Percentiles rank a stretch among this genome's conserved stretches.
Conservation (phyloP, 1,140 invertebrate species). For the Epicauta chinensis region DNA sequence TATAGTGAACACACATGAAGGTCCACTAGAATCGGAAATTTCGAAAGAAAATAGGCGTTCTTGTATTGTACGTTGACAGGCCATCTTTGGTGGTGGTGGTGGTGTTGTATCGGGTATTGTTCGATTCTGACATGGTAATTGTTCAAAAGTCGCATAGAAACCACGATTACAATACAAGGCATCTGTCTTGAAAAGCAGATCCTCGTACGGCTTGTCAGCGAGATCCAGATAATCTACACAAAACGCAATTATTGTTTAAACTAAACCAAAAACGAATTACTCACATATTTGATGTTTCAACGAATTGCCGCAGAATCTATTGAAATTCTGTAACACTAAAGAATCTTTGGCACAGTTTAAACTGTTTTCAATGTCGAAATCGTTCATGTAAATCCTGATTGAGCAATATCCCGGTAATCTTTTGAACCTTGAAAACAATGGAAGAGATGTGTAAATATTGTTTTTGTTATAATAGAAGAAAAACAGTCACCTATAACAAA, state of each 20-base stretch:
- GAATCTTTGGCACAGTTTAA: conserved; percentile 27
- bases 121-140: conserved; percentile 15
- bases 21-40: conserved; percentile 3
- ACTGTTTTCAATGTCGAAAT: conserved; percentile 28
- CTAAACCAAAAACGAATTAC: background rate
- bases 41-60: conserved; percentile 5
- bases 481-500: conserved; percentile 38
- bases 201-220: conserved; percentile 6
- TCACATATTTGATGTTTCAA: background rate
- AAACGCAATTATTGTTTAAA: too few species aligned
- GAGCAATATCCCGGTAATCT: conserved; percentile 29
- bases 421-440: conserved; percentile 24
- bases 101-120: background rate
- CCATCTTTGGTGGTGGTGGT: background rate
- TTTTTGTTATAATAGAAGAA: conserved; percentile 1
- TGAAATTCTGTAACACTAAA: conserved; percentile 15
- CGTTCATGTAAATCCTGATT: conserved; percentile 19
- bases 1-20: conserved; percentile 5
- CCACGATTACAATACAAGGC: conserved; percentile 10
- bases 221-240: conserved; percentile 4
- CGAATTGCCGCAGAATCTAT: conserved; percentile 21
- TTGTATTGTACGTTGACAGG: conserved; percentile 1
- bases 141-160: conserved; percentile 17
- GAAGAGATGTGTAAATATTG: background rate
- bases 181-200: conserved; percentile 12